Conservation (phyloP, 1,140 invertebrate species). For the Psix sp. region DNA sequence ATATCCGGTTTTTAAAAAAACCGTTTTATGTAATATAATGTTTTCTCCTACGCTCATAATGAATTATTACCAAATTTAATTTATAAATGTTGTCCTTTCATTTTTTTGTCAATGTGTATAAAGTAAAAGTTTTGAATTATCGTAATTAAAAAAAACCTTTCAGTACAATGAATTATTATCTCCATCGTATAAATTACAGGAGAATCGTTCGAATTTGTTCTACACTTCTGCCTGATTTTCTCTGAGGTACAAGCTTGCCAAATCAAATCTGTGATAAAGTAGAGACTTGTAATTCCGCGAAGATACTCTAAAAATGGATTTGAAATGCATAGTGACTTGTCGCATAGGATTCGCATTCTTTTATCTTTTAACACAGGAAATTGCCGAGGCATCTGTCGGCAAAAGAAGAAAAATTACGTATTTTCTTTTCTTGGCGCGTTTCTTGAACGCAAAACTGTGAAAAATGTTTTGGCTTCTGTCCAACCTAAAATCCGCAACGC, state of each 20-base stretch:
- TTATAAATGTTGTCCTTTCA: too few relatives aligned
- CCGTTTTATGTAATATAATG: constrained; percentile 34
- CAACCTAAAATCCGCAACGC: constrained; percentile 58
- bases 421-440: constrained; percentile 61
- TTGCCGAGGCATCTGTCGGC: constrained; percentile 60
- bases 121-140: too few relatives aligned
- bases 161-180: too few relatives aligned
- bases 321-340: constrained; percentile 38
- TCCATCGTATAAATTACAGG: too few relatives aligned
- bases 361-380: constrained; percentile 50
- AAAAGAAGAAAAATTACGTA: constrained; percentile 62
- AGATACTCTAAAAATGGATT: constrained; percentile 18
- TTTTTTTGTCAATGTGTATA: too few relatives aligned
- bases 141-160: too few relatives aligned
- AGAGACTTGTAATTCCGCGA: constrained; percentile 1
- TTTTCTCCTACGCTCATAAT: constrained; percentile 41
- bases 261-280: too few relatives aligned
- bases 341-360: constrained; percentile 42
- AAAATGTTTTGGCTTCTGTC: constrained; percentile 64
- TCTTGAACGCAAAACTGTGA: constrained; percentile 60
- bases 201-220: too few relatives aligned
- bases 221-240: too few relatives aligned
- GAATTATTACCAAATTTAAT: too few relatives aligned
- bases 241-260: too few relatives aligned
- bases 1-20: too few relatives aligned